phyloP scores from a whole-genome alignment of 2,797 vertebrate genomes.

The Pseudocheirus occidentalis region DNA sequence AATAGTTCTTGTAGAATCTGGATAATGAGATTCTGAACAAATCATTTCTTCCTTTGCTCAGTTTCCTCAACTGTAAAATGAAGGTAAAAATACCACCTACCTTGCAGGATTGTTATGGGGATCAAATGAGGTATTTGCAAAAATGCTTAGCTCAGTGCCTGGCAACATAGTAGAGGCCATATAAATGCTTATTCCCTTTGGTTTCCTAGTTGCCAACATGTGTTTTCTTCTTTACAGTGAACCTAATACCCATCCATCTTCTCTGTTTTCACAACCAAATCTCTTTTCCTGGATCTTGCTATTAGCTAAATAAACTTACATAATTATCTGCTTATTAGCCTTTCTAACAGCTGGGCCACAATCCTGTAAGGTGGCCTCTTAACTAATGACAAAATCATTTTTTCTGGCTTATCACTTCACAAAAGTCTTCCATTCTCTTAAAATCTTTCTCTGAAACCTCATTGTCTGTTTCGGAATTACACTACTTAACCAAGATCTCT shows the following conservation, averaged over 20 bases:
- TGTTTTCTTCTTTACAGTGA: not conserved
- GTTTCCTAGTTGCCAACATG: not conserved
- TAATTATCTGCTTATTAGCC: not conserved
- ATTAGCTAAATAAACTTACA: not conserved
- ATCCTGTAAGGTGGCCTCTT: not conserved
- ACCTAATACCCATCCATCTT: not conserved
- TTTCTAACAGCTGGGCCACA: not conserved
- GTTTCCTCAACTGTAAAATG: conserved; percentile 19
- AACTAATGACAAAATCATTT: not conserved
- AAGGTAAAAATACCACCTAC: not conserved
- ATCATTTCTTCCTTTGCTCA: not conserved
- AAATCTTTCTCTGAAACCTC: not conserved
- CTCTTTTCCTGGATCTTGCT: not conserved
- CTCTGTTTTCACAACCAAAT: not conserved
- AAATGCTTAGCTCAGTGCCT: not conserved
- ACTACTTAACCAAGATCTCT: not conserved
- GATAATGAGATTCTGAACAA: not conserved
- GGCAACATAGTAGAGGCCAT: not conserved
- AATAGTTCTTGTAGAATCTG: not conserved
- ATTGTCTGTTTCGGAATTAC: not conserved
- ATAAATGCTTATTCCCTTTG: not conserved
- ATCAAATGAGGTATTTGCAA: not conserved
- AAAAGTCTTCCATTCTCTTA: not conserved
- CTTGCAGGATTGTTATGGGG: not conserved
- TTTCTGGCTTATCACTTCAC: not conserved